A percentile compares a stretch with the other conserved stretches of the same genome.
Conservation (phyloP, 2,888 invertebrate species). For the Nemoura dubitans region DNA sequence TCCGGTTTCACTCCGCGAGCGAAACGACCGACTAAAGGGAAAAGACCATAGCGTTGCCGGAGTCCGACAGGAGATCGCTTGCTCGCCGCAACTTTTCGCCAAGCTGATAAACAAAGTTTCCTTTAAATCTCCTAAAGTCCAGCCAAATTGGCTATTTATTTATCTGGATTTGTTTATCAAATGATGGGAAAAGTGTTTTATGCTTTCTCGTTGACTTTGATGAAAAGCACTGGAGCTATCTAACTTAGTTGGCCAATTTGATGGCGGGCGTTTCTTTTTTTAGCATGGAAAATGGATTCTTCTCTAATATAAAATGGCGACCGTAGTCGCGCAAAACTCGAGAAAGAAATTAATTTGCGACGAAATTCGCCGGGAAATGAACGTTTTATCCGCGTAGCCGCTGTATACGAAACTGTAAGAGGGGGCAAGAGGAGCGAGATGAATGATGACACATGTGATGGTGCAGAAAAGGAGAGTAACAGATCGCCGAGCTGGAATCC, state of each 20-base stretch:
- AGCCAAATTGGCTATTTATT: conserved; percentile 12
- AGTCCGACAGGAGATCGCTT: background rate
- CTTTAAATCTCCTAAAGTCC: background rate
- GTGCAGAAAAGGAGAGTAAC: background rate
- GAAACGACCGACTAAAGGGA: background rate
- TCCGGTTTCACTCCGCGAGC: background rate
- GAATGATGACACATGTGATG: background rate
- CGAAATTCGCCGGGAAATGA: background rate
- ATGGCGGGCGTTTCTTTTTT: background rate
- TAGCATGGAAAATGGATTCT: background rate
- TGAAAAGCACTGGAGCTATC: conserved; percentile 2
- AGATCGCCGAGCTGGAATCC: background rate
- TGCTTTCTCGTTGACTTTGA: background rate
- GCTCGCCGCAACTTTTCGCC: background rate
- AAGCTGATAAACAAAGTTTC: background rate
- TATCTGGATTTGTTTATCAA: conserved; percentile 12
- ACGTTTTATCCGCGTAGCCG: background rate
- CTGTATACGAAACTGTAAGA: background rate
- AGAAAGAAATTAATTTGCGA: background rate
- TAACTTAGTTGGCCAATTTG: background rate
- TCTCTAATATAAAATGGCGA: background rate
- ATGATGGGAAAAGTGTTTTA: background rate
- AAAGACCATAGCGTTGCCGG: too few species aligned
- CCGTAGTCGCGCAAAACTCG: background rate
- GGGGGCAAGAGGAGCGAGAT: background rate